phyloP scores from a whole-genome alignment of 2,113 vertebrate species.

The Calonectris borealis region DNA sequence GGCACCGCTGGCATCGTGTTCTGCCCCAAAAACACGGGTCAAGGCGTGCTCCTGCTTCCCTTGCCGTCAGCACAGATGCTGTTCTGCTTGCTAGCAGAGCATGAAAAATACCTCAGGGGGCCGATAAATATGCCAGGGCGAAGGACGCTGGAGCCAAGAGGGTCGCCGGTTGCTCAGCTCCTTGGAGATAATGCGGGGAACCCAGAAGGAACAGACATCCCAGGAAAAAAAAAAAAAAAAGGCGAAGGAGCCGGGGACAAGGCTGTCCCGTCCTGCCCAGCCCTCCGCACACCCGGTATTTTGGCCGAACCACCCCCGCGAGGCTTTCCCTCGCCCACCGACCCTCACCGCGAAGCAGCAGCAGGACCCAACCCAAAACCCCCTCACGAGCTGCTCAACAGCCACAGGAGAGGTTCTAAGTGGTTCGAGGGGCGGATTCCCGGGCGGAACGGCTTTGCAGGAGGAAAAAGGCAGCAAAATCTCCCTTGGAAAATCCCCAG shows the following conservation, averaged over 20 bases:
- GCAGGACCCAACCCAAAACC: neutral
- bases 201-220: neutral
- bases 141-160: neutral
- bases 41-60: neutral
- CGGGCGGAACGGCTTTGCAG: neutral
- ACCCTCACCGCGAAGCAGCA: accelerated
- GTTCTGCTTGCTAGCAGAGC: neutral
- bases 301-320: no score
- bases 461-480: neutral
- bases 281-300: accelerated
- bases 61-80: accelerated
- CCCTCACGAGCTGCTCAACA: neutral
- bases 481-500: neutral
- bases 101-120: neutral
- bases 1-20: neutral
- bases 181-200: neutral
- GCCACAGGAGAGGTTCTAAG: accelerated
- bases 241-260: neutral
- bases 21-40: neutral
- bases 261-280: neutral
- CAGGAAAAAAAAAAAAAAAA: no score
- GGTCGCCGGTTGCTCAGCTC: neutral
- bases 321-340: neutral
- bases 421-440: accelerated
- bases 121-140: accelerated